Evolutionary conservation across 1,140 invertebrate genomes (phyloP), one percentile per base, ranked within the genome.

Genomic region (honey bee (Apis mellifera)): DNA sequence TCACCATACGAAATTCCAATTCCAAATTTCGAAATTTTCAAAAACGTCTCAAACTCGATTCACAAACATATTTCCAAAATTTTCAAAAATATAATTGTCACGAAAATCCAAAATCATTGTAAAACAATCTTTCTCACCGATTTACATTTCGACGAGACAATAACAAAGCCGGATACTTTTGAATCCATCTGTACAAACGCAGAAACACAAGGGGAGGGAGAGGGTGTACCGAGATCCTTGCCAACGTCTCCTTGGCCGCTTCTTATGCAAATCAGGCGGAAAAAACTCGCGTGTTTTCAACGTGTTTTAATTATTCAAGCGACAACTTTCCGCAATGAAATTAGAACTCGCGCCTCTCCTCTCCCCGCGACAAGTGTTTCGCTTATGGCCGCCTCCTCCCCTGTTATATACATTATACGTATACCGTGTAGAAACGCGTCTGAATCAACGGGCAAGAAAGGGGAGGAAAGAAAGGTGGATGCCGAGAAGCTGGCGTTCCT

Each of bases 311-410:
- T 93, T 93, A 93, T 93, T 93, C 93, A 93, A 90, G 88, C 90
- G 91, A 92, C 92, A 93, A 93, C 90, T 93, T 93, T 93, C 84
- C 86, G 91, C 92, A 92, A 93, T 93, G 92, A 93, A 93, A 93
- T 93, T 93, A 93, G 92, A 89, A 93, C 89, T 89, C 85, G 89
- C 88, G 84, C 32, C 32, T 42, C 32, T 42, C 32, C 32, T 88
- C 91, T 92, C 84, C 86, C 86, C 77, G 89, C 88, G 89, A 91
- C 91, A 90, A 92, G 87, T 92, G 92, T 92, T 92, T 93, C 92
- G 90, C 91, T 90, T 90, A 92, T 88, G 89, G 88, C 84, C 83
- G 86, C 86, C 85, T 42, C 32, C 32, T 0, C 5, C 4, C 32
- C 0, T 5, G 5, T 5, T 42, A 42, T 42, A 42, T 42, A 42